Evolutionary conservation across 2,113 vertebrate species (phyloP).

Genomic region (Grantiella picta): DNA sequence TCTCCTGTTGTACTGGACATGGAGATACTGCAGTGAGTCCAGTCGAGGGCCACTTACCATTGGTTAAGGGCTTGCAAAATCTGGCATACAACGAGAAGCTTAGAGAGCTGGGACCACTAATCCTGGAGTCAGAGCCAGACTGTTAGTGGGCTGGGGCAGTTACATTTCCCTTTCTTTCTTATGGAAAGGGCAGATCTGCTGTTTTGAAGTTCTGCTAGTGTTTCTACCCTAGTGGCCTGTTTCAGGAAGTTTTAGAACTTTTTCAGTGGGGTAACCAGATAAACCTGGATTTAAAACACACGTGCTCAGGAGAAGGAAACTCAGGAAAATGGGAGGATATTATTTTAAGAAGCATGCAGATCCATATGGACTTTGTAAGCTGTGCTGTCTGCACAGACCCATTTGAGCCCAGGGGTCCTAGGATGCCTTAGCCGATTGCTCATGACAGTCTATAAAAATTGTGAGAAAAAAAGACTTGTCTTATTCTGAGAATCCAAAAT

Average conservation of each 20-base stretch:
- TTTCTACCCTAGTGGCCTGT: not conserved
- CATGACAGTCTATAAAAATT: not conserved
- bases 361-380: not conserved
- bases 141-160: not conserved
- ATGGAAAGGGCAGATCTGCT: not conserved
- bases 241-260: not conserved
- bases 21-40: not conserved
- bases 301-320: not conserved
- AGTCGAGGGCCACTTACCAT: not conserved
- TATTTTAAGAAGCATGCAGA: not conserved
- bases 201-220: not conserved
- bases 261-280: not conserved
- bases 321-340: not conserved
- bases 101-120: not conserved
- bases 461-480: not conserved
- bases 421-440: not conserved
- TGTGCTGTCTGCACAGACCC: not conserved
- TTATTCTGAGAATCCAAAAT: not conserved
- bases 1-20: not conserved
- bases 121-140: not conserved
- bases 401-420: not conserved
- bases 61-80: not conserved
- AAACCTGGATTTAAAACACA: not conserved
- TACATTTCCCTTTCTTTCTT: not conserved
- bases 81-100: not conserved